Evolutionary conservation across 2,888 invertebrate species (phyloP).

Genomic region (Nephrocerus scutellatus): DNA sequence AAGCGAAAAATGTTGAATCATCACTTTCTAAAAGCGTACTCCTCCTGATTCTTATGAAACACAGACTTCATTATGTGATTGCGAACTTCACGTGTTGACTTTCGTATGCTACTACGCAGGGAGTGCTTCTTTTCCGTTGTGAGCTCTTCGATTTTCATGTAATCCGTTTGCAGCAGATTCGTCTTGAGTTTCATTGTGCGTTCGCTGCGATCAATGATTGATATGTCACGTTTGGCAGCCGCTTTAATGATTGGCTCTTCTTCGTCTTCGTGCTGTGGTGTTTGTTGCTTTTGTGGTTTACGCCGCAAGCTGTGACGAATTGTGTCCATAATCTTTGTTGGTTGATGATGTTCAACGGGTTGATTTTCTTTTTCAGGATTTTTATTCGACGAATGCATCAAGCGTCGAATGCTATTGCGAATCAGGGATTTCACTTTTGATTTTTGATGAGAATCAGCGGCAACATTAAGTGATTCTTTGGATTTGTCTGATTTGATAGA

Average conservation of each 20-base stretch:
- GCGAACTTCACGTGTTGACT: slow-evolving; percentile 42
- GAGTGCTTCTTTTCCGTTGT: slow-evolving; percentile 37
- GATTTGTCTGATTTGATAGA: slow-evolving; percentile 27
- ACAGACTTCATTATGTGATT: slow-evolving; percentile 38
- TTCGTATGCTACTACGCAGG: slow-evolving; percentile 38
- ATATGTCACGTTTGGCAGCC: slow-evolving; percentile 29
- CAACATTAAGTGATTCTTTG: slow-evolving; percentile 11
- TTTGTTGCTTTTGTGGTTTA: slow-evolving; percentile 26
- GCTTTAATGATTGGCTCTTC: slow-evolving; percentile 1
- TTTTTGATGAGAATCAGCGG: slow-evolving; percentile 19
- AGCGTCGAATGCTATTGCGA: slow-evolving; percentile 41
- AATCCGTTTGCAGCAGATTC: slow-evolving; percentile 30
- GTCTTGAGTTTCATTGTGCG: slow-evolving; percentile 40
- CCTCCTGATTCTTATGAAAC: slow-evolving; percentile 44
- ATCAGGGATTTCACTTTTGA: slow-evolving; percentile 34
- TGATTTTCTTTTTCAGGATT: slow-evolving; percentile 18
- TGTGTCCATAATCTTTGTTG: too few relatives aligned
- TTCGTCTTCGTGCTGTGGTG: slow-evolving; percentile 1
- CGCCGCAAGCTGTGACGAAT: slow-evolving; percentile 43
- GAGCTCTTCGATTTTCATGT: slow-evolving; percentile 35
- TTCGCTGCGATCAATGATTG: slow-evolving; percentile 41
- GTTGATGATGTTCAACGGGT: slow-evolving; percentile 21
- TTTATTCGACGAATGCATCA: slow-evolving; percentile 31
- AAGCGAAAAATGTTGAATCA: slow-evolving; percentile 3
- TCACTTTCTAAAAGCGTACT: slow-evolving; percentile 36